phyloP scores from a whole-genome alignment of 2,888 invertebrate genomes.

The Torymus auratus region DNA sequence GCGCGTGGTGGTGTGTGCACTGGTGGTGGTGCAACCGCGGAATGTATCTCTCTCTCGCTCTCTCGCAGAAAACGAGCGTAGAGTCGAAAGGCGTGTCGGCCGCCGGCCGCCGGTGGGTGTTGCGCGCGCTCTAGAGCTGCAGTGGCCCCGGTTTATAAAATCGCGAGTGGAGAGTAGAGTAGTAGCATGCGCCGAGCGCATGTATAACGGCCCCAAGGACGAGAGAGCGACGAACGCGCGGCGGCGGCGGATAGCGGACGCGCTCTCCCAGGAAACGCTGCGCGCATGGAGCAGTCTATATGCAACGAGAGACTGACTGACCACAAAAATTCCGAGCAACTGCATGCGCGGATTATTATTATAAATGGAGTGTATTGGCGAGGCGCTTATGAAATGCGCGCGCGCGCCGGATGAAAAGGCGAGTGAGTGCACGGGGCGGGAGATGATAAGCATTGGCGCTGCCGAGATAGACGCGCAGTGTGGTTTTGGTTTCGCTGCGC shows the following conservation, averaged over 20 bases:
- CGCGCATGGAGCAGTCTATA: conserved; percentile 38
- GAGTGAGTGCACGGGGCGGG: too few relatives aligned
- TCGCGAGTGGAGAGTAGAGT: conserved; percentile 17
- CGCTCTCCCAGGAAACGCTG: conserved; percentile 73
- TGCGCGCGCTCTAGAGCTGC: conserved; percentile 63
- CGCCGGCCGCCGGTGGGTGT: conserved; percentile 63
- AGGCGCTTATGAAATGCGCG: conserved; percentile 27
- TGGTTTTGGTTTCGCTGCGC: too few relatives aligned
- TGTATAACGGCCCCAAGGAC: conserved; percentile 71
- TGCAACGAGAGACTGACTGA: neutral
- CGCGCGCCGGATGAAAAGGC: neutral
- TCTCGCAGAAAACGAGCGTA: conserved; percentile 44
- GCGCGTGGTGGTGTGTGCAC: conserved; percentile 1
- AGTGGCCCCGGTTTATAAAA: conserved; percentile 39
- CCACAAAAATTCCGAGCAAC: conserved; percentile 43
- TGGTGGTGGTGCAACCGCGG: conserved; percentile 63
- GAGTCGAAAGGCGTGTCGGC: conserved; percentile 66
- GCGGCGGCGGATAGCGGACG: conserved; percentile 22
- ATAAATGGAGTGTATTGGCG: conserved; percentile 35
- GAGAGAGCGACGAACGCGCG: conserved; percentile 48
- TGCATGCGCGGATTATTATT: conserved; percentile 11
- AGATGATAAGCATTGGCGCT: too few relatives aligned
- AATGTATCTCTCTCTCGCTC: conserved; percentile 57
- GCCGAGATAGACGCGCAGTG: too few relatives aligned
- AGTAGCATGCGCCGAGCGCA: conserved; percentile 63